Base-by-base conservation (phyloP, 2,888 invertebrate genomes). In the Idaea straminata region DNA sequence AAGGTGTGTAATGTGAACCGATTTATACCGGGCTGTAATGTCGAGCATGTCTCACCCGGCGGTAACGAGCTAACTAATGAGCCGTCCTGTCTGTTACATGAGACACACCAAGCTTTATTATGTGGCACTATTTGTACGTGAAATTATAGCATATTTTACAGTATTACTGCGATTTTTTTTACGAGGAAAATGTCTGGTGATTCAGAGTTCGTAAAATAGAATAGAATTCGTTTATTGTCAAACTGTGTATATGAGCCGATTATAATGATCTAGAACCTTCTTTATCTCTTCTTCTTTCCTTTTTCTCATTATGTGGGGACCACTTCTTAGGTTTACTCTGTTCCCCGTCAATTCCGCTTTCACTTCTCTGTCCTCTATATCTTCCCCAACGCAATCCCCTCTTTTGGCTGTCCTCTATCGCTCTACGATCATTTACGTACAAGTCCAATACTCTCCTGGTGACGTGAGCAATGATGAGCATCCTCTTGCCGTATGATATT, bases 31-130 rank as follows among this genome's bases (percentile, higher is more conserved):
- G 13, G 47, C 47, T 59, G 63, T 65, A 63, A 65, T 35, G 65
- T 64, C n/a, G 64, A 62, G 61, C 59, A 64, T 65, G 63, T 67
- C 63, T 47, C 66, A 57, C 60, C 63, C 34, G 59, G 59, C 59
- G 35, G 68, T 68, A 68, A 68, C 66, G 68, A 68, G 68, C 62
- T 62, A 61, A 64, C 66, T 68, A 68, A 68, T 68, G 66, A 68
- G 66, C 62, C 47, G 62, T 63, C 58, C 63, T 60, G 67, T 67
- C 65, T 61, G 61, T 47, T 47, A 47, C 64, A 59, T 34, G 10
- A 25, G 62, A 65, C 61, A 68, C 62, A 64, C 61, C 62, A 61
- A 63, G 62, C 62, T 64, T 63, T 67, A 67, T 65, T 68, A 68
- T 64, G 64, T 63, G 64, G 61, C 59, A 62, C 57, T 64, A 62